Evolutionary conservation across 2,113 vertebrate species (phyloP).

Genomic region (Entomyzon cyanotis): DNA sequence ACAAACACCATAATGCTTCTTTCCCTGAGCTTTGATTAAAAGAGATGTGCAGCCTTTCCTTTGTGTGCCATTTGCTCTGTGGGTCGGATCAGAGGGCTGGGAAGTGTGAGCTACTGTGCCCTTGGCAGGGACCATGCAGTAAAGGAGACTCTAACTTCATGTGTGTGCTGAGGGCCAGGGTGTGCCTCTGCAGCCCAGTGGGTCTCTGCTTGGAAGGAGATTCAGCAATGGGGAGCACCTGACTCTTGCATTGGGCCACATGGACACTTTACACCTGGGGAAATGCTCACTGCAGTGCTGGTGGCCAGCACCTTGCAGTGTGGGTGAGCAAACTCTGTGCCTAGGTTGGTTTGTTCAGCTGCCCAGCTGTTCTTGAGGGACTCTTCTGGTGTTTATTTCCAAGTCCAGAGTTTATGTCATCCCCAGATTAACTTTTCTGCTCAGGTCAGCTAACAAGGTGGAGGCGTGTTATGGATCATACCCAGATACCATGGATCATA

Average conservation of each 20-base stretch:
- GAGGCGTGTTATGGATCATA: not conserved
- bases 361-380: not conserved
- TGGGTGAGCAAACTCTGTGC: not conserved
- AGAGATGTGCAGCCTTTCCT: not conserved
- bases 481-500: not conserved
- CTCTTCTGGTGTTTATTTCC: not conserved
- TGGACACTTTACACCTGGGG: not conserved
- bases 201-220: not conserved
- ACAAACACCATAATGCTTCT: not conserved
- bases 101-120: not conserved
- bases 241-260: not conserved
- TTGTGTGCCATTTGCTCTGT: not conserved
- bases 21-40: not conserved
- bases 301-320: rapidly evolving
- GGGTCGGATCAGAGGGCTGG: not conserved
- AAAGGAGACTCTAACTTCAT: not conserved
- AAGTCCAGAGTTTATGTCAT: not conserved
- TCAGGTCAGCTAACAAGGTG: not conserved
- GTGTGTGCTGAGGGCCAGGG: rapidly evolving
- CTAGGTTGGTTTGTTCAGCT: not conserved
- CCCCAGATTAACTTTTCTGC: not conserved
- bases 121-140: not conserved
- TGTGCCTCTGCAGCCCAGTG: not conserved
- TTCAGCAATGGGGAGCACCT: not conserved
- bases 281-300: not conserved